Base-by-base conservation (phyloP, 2,888 invertebrate genomes). In the Drosophila kambysellisi region DNA sequence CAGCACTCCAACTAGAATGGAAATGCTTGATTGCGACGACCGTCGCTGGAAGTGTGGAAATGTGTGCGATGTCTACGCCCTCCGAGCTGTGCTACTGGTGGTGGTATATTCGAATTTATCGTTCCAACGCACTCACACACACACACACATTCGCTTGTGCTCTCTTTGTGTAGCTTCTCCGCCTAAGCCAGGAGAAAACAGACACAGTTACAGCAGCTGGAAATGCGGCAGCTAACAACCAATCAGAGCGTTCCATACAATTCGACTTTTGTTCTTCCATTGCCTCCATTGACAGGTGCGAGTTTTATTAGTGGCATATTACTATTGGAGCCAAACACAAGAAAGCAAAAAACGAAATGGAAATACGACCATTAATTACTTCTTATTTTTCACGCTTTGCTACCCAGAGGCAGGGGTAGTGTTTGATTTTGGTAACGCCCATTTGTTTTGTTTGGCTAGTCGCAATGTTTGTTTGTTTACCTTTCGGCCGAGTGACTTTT, bases 361-460 rank as follows among this genome's bases (percentile, higher is more conserved):
- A 79, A 81, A 79, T 77, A 78, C 79, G 76, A 85, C 82, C 88
- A 88, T 89, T 82, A 84, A 79, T 79, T 78, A 74, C 78, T 79
- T 74, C 83, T 76, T 74, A 75, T 76, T 88, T 73, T 87, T 70
- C 58, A 72, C 76, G 70, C 81, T 76, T 74, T 46, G 25, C 46
- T 7, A 15, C 65, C 65, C 67, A 46, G 4, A 53, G 57, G 67
- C 71, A 64, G 76, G 83, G 82, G 87, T 67, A 79, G 79, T 66
- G 50, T 70, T 73, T 66, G 68, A 59, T 56, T 67, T 75, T 61
- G 81, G 82, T 65, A 81, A 89, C 91, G 88, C 91, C 90, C 81
- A 79, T 86, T 84, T 90, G 83, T 81, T 85, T 89, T 89, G 84
- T 81, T 86, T 88, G 81, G 79, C 70, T 82, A 74, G 77, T 74